Evolutionary conservation across 1,140 invertebrate species (phyloP), one percentile per base, ranked within the genome.

Genomic region (Papilio xuthus): DNA sequence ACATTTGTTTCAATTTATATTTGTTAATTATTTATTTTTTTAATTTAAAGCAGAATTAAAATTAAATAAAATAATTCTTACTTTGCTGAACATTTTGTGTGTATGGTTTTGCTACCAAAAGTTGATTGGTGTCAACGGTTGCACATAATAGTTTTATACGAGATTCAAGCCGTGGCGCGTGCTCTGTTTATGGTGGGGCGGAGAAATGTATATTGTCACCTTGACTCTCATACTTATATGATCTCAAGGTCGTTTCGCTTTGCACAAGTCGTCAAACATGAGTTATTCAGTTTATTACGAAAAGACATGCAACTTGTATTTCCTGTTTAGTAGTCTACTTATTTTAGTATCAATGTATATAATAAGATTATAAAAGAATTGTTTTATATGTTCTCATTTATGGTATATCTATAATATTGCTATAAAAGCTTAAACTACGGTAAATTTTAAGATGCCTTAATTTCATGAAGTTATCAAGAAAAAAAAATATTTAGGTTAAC

Each of bases 101-200:
- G 79, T 87, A 81, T 82, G 75, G 80, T 86, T 84, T 84, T 84
- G 85, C 74, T 81, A 88, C 83, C 78, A 75, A 80, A 74, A 82
- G 85, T 87, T 86, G 87, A 92, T 92, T 91, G 85, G 84, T 90
- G 84, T 90, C 85, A 90, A 87, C 76, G 44, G 83, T 79, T 81
- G 83, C 74, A 84, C 71, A 56, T 80, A 85, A 87, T 90, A 89
- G 89, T 92, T 92, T 88, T 92, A 92, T 93, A 93, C 85, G 18
- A 28, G 47, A 50, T 53, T 63, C 23, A 47, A 18, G 23, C 71
- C 87, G 84, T 84, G 78, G 76, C 67, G 78, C n/a, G 41, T 60
- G 50, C 71, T 67, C 73, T 70, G 32, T 6, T 73, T 56, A 82
- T 70, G 82, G 85, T 85, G 87, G 86, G 85, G 87, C 82, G 81